Conservation (phyloP, 2,113 vertebrate species). For the Chaetodon trifascialis region DNA sequence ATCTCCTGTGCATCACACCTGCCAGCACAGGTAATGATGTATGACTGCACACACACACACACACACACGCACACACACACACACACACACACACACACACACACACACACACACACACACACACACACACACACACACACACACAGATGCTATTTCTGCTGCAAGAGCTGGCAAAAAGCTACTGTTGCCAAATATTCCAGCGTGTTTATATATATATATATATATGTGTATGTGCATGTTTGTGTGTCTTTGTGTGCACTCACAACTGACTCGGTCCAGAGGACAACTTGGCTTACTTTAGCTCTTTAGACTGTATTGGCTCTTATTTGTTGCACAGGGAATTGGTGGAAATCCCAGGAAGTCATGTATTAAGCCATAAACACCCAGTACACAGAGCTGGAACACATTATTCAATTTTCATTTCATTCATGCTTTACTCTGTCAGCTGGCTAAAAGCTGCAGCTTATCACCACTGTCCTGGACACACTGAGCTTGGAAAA, state of each 20-base stretch:
- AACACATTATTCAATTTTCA: constrained; percentile 48
- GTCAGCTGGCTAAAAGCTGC: constrained; percentile 35
- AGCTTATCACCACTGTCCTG: constrained; percentile 43
- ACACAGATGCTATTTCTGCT: background rate
- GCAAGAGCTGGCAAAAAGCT: background rate
- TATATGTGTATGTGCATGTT: background rate
- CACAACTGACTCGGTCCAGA: constrained; percentile 4
- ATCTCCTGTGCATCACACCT: constrained; percentile 42
- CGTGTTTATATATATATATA: background rate
- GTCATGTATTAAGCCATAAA: constrained; percentile 42
- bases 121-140: background rate
- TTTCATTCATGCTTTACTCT: constrained; percentile 50
- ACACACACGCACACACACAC: background rate
- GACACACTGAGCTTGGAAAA: constrained; percentile 26
- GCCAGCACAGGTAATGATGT: constrained; percentile 55
- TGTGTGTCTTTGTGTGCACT: background rate
- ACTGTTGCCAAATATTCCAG: constrained; percentile 30
- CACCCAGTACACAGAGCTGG: constrained; percentile 18
- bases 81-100: background rate
- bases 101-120: background rate
- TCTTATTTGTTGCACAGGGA: constrained; percentile 39
- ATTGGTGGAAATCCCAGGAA: constrained; percentile 52
- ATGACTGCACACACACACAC: constrained; percentile 5
- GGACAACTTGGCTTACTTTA: constrained; percentile 40
- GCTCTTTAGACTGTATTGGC: constrained; percentile 35